These are phyloP conservation scores for Psylliodes chrysocephalus DNA, from an alignment of 2,888 invertebrate species.

Conservation along the genomic window DNA sequence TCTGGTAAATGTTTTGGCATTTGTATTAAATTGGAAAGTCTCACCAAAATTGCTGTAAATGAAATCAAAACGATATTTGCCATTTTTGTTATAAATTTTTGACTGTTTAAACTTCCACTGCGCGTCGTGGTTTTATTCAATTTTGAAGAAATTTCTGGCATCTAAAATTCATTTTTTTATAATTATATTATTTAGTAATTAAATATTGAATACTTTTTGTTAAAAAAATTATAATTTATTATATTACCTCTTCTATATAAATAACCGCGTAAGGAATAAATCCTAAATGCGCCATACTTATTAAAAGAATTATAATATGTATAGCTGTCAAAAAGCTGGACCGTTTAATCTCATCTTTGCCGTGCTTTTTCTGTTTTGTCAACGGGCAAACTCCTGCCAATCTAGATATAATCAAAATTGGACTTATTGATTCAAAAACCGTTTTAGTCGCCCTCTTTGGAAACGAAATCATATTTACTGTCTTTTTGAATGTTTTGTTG, in stretches of 20 bases:
- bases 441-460: slow-evolving; percentile 20
- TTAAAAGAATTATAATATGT: slow-evolving; percentile 26
- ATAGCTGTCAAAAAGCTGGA: slow-evolving; percentile 28
- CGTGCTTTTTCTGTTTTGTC: slow-evolving; percentile 4
- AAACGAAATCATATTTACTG: slow-evolving; percentile 19
- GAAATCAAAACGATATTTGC: slow-evolving; percentile 41
- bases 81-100: slow-evolving; percentile 44
- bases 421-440: slow-evolving; percentile 31
- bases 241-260: slow-evolving; percentile 35
- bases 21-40: slow-evolving; percentile 30
- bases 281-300: slow-evolving; percentile 33
- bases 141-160: slow-evolving; percentile 17
- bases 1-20: slow-evolving; percentile 30
- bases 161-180: slow-evolving; percentile 23
- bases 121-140: slow-evolving; percentile 6
- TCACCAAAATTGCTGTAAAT: slow-evolving; percentile 29
- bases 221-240: too few species aligned
- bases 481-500: background rate
- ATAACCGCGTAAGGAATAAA: slow-evolving; percentile 41
- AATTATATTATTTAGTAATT: too few species aligned
- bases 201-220: too few species aligned
- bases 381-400: slow-evolving; percentile 35
- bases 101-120: slow-evolving; percentile 23
- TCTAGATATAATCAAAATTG: slow-evolving; percentile 36
- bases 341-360: slow-evolving; percentile 15